Conservation (phyloP, 2,113 vertebrate species). For the Anarhynchus alexandrinus region DNA sequence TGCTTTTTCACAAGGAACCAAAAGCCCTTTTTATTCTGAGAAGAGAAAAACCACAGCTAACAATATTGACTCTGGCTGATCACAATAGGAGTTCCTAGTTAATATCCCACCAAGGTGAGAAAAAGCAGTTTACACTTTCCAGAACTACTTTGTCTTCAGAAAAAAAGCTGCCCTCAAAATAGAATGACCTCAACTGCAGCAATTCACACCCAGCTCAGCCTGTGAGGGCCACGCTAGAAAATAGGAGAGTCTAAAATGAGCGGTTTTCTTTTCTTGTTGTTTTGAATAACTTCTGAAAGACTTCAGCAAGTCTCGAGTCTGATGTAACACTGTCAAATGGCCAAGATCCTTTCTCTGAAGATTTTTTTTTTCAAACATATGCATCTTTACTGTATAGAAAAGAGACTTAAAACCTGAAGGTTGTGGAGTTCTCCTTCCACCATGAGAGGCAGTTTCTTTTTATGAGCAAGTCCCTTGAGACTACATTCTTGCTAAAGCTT, state of each 20-base stretch:
- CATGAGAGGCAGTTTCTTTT: background rate
- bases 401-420: background rate
- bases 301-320: background rate
- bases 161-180: background rate
- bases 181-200: background rate
- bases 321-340: background rate
- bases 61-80: background rate
- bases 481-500: background rate
- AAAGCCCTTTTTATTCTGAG: background rate
- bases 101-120: background rate
- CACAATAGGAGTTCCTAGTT: background rate
- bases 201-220: background rate
- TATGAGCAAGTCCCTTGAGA: background rate
- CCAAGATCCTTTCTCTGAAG: background rate
- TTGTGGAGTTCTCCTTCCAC: background rate
- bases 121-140: constrained; percentile 1
- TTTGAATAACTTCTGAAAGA: constrained; percentile 1
- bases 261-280: background rate
- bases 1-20: background rate
- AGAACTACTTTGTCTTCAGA: background rate
- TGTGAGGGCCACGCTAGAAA: background rate
- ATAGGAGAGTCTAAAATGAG: background rate
- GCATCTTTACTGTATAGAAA: background rate
- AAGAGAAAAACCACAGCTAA: background rate
- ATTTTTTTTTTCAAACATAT: background rate